A percentile compares a stretch with the other conserved stretches of the same genome.
These are phyloP conservation scores for Phenacoccus solenopsis DNA, from an alignment of 1,140 invertebrate genomes.

Conservation along the genomic window DNA sequence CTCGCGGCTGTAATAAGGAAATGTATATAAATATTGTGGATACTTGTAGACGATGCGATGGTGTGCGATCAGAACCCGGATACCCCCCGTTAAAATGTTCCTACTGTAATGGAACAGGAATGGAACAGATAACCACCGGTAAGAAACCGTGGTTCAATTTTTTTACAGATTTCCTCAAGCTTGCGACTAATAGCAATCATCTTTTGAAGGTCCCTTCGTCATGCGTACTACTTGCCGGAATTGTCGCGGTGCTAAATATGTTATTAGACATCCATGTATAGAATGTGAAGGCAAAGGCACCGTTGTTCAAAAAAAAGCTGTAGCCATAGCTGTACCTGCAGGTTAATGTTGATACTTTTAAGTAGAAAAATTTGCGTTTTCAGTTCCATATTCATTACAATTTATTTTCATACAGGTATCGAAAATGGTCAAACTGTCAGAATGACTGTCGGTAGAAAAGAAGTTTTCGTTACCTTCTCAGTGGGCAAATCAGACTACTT, in stretches of 20 bases:
- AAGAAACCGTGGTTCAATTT: background rate
- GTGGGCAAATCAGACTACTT: slow-evolving; percentile 88
- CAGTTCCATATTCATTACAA: too few relatives aligned
- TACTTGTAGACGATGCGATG: slow-evolving; percentile 78
- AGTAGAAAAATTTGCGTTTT: slow-evolving; percentile 13
- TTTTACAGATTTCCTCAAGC: background rate
- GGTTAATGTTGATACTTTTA: slow-evolving; percentile 38
- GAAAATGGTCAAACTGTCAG: slow-evolving; percentile 93
- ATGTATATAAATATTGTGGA: slow-evolving; percentile 84
- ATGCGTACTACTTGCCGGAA: slow-evolving; percentile 91
- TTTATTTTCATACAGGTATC: slow-evolving; percentile 48
- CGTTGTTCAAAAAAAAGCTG: slow-evolving; percentile 73
- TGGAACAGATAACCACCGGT: slow-evolving; percentile 75
- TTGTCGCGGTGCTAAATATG: slow-evolving; percentile 75
- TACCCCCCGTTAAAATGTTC: slow-evolving; percentile 75
- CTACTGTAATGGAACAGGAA: slow-evolving; percentile 94
- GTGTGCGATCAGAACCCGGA: slow-evolving; percentile 71
- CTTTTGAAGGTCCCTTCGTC: slow-evolving; percentile 70
- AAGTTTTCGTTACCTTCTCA: slow-evolving; percentile 85
- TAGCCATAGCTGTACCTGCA: slow-evolving; percentile 92
- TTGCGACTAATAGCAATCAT: background rate
- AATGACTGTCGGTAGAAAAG: slow-evolving; percentile 77
- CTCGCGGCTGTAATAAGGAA: slow-evolving; percentile 89
- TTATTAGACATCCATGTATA: slow-evolving; percentile 80
- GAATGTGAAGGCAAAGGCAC: slow-evolving; percentile 91